A percentile compares a stretch with the other conserved stretches of the same genome.
Evolutionary conservation across 2,888 invertebrate species (phyloP).

Genomic region (Melitaea athalia): DNA sequence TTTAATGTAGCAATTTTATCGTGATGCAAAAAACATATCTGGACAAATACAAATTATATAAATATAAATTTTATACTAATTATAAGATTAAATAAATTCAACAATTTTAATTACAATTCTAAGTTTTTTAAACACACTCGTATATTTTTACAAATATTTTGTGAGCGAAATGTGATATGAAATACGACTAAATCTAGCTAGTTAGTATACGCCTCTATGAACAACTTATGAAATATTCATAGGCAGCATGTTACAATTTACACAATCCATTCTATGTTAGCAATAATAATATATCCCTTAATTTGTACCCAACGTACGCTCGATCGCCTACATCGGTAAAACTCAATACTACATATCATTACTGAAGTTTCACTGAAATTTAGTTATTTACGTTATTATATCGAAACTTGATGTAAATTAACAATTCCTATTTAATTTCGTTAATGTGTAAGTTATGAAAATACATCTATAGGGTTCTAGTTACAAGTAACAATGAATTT

Average conservation of each 20-base stretch:
- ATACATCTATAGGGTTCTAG: too few relatives aligned
- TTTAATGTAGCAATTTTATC: too few relatives aligned
- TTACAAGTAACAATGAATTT: too few relatives aligned
- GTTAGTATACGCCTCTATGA: slow-evolving; percentile 9
- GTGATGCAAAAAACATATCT: too few relatives aligned
- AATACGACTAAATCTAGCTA: too few relatives aligned
- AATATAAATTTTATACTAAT: too few relatives aligned
- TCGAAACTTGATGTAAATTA: not conserved
- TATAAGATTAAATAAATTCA: too few relatives aligned
- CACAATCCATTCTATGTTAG: not conserved
- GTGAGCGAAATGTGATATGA: too few relatives aligned
- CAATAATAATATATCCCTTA: slow-evolving; percentile 9
- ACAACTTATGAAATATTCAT: slow-evolving; percentile 23
- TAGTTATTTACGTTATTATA: not conserved
- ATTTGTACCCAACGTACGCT: slow-evolving; percentile 5
- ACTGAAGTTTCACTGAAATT: not conserved
- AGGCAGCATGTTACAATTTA: slow-evolving; percentile 4
- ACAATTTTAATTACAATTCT: too few relatives aligned
- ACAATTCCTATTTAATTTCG: not conserved
- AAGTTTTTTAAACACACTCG: too few relatives aligned
- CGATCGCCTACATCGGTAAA: not conserved
- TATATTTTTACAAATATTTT: too few relatives aligned
- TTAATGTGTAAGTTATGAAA: not conserved
- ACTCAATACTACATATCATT: not conserved
- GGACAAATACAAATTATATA: too few relatives aligned